phyloP scores from a whole-genome alignment of 2,113 vertebrate genomes.

The Heterochromis multidens region DNA sequence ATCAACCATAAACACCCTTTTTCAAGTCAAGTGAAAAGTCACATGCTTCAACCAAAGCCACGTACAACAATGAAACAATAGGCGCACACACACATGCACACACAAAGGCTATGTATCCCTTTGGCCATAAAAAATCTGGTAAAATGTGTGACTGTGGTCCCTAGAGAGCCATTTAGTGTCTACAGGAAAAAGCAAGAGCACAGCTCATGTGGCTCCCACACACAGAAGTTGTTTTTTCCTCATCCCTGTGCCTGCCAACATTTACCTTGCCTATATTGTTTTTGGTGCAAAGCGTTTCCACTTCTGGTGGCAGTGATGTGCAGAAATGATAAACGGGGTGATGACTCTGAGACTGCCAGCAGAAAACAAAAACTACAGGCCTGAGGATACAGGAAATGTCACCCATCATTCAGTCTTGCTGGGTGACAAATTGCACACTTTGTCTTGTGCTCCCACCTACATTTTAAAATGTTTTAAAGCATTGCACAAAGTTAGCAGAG shows the following conservation, averaged over 20 bases:
- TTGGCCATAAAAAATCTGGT: background rate
- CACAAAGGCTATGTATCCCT: background rate
- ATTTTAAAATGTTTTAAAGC: background rate
- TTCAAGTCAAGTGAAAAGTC: background rate
- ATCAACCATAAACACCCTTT: background rate
- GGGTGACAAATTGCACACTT: background rate
- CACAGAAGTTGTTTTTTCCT: slow-evolving; percentile 20
- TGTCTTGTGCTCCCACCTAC: background rate
- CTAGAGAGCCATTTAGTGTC: background rate
- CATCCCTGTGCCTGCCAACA: background rate
- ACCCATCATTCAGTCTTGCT: background rate
- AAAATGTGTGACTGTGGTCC: background rate
- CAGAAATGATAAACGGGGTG: slow-evolving; percentile 14
- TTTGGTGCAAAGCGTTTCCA: slow-evolving; percentile 8
- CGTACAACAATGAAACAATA: background rate
- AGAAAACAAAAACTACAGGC: slow-evolving; percentile 16
- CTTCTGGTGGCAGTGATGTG: background rate
- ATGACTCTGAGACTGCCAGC: background rate
- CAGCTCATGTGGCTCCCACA: background rate
- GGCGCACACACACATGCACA: background rate
- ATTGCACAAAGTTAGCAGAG: background rate
- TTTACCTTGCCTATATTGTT: slow-evolving; percentile 7
- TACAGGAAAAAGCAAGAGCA: slow-evolving; percentile 11
- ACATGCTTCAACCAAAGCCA: background rate
- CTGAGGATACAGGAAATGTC: slow-evolving; percentile 32